Percentiles rank a stretch among this genome's conserved stretches.
phyloP scores from a whole-genome alignment of 1,140 invertebrate genomes.

The Lucilia sericata region DNA sequence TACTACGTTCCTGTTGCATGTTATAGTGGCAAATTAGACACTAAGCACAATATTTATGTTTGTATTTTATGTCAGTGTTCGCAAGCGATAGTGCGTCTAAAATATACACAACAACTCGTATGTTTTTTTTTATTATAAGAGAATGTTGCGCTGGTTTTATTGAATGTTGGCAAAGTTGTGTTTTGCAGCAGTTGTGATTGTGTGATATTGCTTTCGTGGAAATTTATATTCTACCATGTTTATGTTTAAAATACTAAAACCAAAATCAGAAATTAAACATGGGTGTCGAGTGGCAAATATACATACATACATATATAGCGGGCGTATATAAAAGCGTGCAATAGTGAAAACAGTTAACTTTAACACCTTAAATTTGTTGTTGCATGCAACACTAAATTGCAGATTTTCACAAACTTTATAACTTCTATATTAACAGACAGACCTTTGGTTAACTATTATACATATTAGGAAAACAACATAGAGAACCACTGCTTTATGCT shows the following conservation, averaged over 20 bases:
- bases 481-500: background rate
- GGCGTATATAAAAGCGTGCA: no score
- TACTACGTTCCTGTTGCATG: background rate
- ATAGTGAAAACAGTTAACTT: background rate
- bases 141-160: no score
- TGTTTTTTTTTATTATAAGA: no score
- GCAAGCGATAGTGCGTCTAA: slow-evolving; percentile 28
- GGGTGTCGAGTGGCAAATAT: background rate
- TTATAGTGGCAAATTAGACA: slow-evolving; percentile 28
- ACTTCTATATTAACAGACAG: no score
- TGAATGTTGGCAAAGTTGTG: no score
- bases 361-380: background rate
- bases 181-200: no score
- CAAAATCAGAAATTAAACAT: slow-evolving; percentile 16
- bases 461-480: no score
- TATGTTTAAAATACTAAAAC: slow-evolving; percentile 10
- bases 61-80: slow-evolving; percentile 41
- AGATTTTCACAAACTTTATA: no score
- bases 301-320: background rate
- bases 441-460: no score
- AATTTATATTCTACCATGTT: background rate
- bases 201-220: background rate
- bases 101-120: background rate
- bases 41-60: slow-evolving; percentile 45
- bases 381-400: no score